Evolutionary conservation across 2,888 invertebrate species (phyloP).

Genomic region (Meta bourneti): DNA sequence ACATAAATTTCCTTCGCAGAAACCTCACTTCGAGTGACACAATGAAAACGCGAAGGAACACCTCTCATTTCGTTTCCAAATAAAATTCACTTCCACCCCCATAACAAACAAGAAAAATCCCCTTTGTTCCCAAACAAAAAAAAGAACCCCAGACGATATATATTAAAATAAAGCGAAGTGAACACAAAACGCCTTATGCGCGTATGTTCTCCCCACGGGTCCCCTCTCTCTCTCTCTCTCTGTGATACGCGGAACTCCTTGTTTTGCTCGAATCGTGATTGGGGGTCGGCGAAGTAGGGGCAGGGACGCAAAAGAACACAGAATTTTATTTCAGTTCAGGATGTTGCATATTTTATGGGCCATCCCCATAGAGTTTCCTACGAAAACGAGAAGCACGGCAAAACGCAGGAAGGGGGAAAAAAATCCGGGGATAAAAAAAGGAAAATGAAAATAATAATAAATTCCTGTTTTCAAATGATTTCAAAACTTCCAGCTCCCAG

Average conservation of each 20-base stretch:
- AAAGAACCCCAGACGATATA: too few relatives aligned
- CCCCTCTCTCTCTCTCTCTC: too few relatives aligned
- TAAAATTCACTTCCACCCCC: too few relatives aligned
- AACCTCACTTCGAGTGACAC: too few relatives aligned
- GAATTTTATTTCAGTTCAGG: constrained; percentile 68
- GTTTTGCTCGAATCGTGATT: neutral
- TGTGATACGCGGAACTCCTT: neutral
- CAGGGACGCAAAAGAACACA: neutral
- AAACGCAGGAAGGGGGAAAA: constrained; percentile 8
- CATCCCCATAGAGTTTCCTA: constrained; percentile 39
- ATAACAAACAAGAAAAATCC: too few relatives aligned
- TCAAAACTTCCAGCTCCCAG: constrained; percentile 53
- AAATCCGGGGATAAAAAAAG: constrained; percentile 29
- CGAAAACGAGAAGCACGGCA: constrained; percentile 18
- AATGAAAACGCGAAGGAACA: too few relatives aligned
- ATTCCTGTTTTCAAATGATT: constrained; percentile 70
- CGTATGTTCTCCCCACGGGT: too few relatives aligned
- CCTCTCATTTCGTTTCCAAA: too few relatives aligned
- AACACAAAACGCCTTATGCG: neutral
- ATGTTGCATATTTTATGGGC: constrained; percentile 74
- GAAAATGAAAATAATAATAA: constrained; percentile 47
- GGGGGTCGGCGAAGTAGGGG: neutral
- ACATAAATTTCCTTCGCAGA: too few relatives aligned
- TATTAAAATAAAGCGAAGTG: neutral
- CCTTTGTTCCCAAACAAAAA: too few relatives aligned